Conservation (phyloP, 2,888 invertebrate genomes). For the Dasypogon diadema region DNA sequence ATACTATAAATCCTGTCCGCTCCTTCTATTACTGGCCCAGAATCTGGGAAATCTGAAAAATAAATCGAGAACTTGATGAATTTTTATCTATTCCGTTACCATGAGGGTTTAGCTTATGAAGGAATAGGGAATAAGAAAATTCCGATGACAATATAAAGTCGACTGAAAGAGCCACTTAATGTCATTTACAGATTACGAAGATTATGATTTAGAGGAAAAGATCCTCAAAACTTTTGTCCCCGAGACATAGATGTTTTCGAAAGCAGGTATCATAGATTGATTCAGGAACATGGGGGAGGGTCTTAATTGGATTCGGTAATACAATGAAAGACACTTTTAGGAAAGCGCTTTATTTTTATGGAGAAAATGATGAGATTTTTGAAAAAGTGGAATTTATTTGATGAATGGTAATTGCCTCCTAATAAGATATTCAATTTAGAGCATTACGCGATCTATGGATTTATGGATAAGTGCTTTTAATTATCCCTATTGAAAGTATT, state of each 20-base stretch:
- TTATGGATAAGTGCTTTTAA: too few relatives aligned
- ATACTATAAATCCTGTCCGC: constrained; percentile 59
- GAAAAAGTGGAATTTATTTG: constrained; percentile 1
- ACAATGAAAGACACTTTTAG: constrained; percentile 19
- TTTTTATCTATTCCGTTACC: background rate
- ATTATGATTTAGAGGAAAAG: constrained; percentile 44
- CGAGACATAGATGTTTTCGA: background rate
- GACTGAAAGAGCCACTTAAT: constrained; percentile 51
- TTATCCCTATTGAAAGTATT: too few relatives aligned
- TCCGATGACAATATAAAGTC: constrained; percentile 12
- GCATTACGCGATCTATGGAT: too few relatives aligned
- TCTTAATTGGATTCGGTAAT: constrained; percentile 38
- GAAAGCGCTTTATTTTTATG: background rate
- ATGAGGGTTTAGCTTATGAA: background rate
- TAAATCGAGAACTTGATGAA: constrained; percentile 30
- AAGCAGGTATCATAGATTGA: constrained; percentile 20
- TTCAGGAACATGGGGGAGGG: constrained; percentile 12
- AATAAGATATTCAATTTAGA: too few relatives aligned
- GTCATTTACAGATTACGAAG: constrained; percentile 51
- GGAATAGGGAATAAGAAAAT: constrained; percentile 2
- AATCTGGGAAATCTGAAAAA: constrained; percentile 50
- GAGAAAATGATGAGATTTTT: background rate
- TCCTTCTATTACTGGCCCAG: constrained; percentile 53
- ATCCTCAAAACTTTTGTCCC: constrained; percentile 36
- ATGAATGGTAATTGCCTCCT: background rate